Conservation (phyloP, 2,113 vertebrate species). For the Plestiodon gilberti region DNA sequence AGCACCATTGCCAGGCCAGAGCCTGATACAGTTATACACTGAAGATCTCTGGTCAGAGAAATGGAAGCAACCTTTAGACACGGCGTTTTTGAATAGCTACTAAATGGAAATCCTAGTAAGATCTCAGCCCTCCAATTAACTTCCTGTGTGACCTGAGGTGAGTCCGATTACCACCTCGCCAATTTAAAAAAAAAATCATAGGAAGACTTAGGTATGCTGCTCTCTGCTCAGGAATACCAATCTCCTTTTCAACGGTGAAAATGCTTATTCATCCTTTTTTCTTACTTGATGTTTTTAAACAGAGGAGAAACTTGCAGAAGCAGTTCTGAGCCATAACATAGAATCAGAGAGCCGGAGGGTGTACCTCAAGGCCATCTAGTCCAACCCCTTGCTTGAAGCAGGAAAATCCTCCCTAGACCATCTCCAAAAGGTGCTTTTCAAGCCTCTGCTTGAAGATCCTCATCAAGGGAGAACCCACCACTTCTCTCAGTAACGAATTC, state of each 20-base stretch:
- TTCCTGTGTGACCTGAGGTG: not conserved
- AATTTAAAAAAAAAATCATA: conserved; percentile 12
- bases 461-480: too few relatives aligned
- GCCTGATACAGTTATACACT: not conserved
- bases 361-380: too few relatives aligned
- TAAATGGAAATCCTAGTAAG: conserved; percentile 8
- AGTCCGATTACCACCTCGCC: not conserved
- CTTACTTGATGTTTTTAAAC: not conserved
- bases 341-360: too few relatives aligned
- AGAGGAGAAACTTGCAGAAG: not conserved
- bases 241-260: conserved; percentile 2
- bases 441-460: too few relatives aligned
- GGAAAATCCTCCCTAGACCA: too few relatives aligned
- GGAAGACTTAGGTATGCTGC: conserved; percentile 6
- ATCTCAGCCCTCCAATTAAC: conserved; percentile 16
- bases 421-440: too few relatives aligned
- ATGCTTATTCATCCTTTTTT: not conserved
- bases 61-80: conserved; percentile 19
- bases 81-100: not conserved
- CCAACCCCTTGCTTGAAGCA: too few relatives aligned
- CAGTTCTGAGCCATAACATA: not conserved
- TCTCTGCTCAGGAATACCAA: conserved; percentile 10
- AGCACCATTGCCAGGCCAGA: conserved; percentile 46
- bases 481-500: too few relatives aligned
- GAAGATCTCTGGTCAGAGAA: conserved; percentile 26